These are phyloP conservation scores for Drosophila insularis DNA, from an alignment of 1,140 invertebrate genomes.

Conservation along the genomic window DNA sequence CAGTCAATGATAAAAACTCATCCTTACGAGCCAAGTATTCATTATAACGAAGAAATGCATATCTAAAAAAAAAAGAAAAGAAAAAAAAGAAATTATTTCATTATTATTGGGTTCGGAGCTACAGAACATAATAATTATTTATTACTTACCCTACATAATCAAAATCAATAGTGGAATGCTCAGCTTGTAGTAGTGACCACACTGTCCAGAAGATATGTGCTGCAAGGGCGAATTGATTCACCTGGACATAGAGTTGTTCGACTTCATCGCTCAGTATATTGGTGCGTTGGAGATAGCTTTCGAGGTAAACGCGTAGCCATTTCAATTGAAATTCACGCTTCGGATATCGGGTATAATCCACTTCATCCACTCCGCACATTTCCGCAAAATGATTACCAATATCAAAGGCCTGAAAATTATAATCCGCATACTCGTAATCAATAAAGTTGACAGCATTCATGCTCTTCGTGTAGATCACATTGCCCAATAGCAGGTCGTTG, in stretches of 20 bases:
- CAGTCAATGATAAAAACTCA: conserved; percentile 70
- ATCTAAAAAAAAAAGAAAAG: conserved; percentile 83
- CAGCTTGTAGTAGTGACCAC: conserved; percentile 95
- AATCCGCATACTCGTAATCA: conserved; percentile 97
- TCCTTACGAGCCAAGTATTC: conserved; percentile 86
- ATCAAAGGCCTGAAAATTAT: conserved; percentile 98
- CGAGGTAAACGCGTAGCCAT: conserved; percentile 92
- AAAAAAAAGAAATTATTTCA: conserved; percentile 4
- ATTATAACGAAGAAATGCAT: conserved; percentile 86
- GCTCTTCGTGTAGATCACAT: conserved; percentile 92
- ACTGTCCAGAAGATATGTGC: conserved; percentile 96
- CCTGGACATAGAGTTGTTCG: conserved; percentile 88
- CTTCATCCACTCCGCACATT: conserved; percentile 94
- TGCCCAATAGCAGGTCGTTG: conserved; percentile 97
- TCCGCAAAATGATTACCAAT: conserved; percentile 99
- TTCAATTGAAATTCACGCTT: conserved; percentile 89
- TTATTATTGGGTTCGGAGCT: not conserved
- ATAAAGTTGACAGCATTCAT: conserved; percentile 93
- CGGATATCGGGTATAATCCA: conserved; percentile 92
- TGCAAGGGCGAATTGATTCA: conserved; percentile 91
- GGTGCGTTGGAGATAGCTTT: conserved; percentile 84
- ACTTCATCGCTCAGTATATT: conserved; percentile 85
- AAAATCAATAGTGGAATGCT: conserved; percentile 96
- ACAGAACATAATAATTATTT: conserved; percentile 3
- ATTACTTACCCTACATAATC: conserved; percentile 93